Evolutionary conservation across 2,113 vertebrate species (phyloP), one percentile per base, ranked within the genome.

Genomic region (Myiozetetes cayanensis): DNA sequence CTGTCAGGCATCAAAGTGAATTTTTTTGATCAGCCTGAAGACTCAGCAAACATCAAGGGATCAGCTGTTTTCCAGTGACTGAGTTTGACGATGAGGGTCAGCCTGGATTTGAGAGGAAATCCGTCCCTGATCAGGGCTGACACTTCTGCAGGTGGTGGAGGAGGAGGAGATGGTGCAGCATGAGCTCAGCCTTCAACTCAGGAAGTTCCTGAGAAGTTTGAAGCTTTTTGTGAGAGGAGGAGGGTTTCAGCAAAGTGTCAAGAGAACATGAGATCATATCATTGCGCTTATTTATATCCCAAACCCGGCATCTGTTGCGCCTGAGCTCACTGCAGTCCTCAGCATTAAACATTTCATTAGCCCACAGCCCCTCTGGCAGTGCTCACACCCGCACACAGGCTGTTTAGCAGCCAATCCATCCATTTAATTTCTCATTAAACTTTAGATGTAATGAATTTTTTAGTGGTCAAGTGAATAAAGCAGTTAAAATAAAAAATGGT

Each of bases 341-440:
- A 94, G 91, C 92, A 93, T 95, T 94, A 94, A 96, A 90, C 90
- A 93, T 95, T 94, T 94, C 94, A 94, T 96, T 96, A 96, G 93
- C 95, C 95, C 94, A 95, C 95, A 94, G 94, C 87, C 94, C 93
- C 93, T 88, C 96, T 95, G 95, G 95, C 94, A 90, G 84, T 17
- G 49, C 87, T 88, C 93, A 93, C 94, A 92, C 94, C 96, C 93
- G 62, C 97, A 91, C 88, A 95, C 87, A 92, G 93, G 93, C 94
- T 97, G 96, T 81, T 90, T 89, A 96, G 89, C 92, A 94, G 80
- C 90, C 95, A 93, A 87, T 90, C 95, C 90, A 94, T 90, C 95
- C 85, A 79, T 76, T 93, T 95, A 96, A 93, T 95, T 96, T 92
- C 90, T 96, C 91, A 91, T 97, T 96, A 96, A 96, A 96, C 95